phyloP scores from a whole-genome alignment of 2,113 vertebrate genomes.

The Macaca mulatta region DNA sequence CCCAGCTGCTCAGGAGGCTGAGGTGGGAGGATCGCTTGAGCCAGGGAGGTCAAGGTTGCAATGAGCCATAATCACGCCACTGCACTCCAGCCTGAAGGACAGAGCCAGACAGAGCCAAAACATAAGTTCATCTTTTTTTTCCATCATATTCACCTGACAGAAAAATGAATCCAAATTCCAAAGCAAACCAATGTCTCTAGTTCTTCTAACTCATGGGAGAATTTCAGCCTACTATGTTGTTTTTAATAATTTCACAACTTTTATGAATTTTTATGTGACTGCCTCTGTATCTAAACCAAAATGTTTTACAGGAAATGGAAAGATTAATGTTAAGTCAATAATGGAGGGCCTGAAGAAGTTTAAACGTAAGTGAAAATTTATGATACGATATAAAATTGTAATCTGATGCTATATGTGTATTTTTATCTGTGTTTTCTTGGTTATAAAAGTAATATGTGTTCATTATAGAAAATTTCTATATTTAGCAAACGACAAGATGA shows the following conservation, averaged over 20 bases:
- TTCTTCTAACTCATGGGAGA: not conserved
- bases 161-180: not conserved
- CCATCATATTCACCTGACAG: not conserved
- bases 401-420: not conserved
- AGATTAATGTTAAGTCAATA: conserved; percentile 13
- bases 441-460: not conserved
- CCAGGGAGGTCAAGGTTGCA: too few species aligned
- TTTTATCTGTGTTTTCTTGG: not conserved
- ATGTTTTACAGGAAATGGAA: conserved; percentile 56
- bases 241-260: not conserved
- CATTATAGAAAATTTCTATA: not conserved
- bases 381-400: not conserved
- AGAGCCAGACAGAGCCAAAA: too few species aligned
- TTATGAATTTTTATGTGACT: conserved; percentile 11
- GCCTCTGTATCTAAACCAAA: not conserved
- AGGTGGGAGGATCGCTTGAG: too few species aligned
- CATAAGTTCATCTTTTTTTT: not conserved
- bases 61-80: too few species aligned
- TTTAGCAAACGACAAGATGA: not conserved
- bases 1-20: too few species aligned
- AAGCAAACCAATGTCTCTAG: not conserved
- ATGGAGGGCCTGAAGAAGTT: conserved; percentile 6
- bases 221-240: not conserved
- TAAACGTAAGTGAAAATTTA: conserved; percentile 19
- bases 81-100: too few species aligned